Evolutionary conservation across 2,797 vertebrate species (phyloP).

Genomic region (Steatocranus sp.): DNA sequence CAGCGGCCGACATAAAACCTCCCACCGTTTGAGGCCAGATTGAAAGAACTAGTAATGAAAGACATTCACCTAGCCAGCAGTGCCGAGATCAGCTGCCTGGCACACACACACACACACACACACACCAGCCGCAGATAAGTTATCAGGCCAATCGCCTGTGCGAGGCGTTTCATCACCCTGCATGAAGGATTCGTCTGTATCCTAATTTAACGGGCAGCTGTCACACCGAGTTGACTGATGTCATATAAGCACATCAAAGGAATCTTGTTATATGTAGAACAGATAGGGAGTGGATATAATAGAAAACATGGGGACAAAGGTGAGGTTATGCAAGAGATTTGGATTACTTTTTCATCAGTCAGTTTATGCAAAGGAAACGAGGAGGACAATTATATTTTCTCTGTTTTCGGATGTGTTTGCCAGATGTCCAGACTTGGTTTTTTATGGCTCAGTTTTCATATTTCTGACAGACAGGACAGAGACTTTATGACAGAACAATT

Average conservation of each 20-base stretch:
- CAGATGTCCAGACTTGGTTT: not conserved
- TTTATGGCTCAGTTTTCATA: not conserved
- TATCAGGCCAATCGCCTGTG: constrained; percentile 7
- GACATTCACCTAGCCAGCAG: constrained; percentile 19
- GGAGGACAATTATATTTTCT: not conserved
- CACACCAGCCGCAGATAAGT: constrained; percentile 29
- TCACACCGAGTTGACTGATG: constrained; percentile 21
- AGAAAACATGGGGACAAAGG: constrained; percentile 11
- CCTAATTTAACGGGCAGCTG: constrained; percentile 30
- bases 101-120: not conserved
- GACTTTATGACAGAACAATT: not conserved
- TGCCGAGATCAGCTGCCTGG: constrained; percentile 1
- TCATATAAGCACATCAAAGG: constrained; percentile 17
- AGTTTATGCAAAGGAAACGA: not conserved
- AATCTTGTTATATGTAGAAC: not conserved
- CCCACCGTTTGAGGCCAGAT: constrained; percentile 1
- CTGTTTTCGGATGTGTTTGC: not conserved
- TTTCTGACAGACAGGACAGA: not conserved
- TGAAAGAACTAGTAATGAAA: not conserved
- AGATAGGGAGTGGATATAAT: not conserved
- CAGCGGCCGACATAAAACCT: not conserved
- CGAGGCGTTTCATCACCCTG: constrained; percentile 23
- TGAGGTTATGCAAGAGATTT: not conserved
- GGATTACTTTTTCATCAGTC: not conserved
- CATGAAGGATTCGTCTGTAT: not conserved